Base-by-base conservation (phyloP, 2,888 invertebrate genomes). In the Chymomyza fuscimana region DNA sequence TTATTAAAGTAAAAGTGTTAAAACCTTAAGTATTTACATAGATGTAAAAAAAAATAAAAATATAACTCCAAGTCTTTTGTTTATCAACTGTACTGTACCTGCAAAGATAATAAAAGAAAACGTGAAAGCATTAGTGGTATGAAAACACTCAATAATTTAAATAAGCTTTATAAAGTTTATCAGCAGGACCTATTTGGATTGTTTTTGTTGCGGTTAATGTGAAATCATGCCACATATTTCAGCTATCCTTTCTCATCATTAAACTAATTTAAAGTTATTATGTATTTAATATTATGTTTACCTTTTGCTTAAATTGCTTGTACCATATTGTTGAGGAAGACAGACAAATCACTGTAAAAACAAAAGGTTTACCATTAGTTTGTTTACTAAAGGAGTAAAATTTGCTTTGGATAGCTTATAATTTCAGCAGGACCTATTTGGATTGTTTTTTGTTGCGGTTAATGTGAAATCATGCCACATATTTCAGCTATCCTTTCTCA, bases 161-260 rank as follows among this genome's bases (percentile, higher is more conserved):
- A 15, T 4, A 1, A 62, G 15, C 10, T 58, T 6, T 12, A 36
- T 54, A 46, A 12, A 12, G 6, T 56, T 69, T 56, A 32, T 84
- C 90, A 90, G 89, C 59, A 89, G 90, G 90, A 89, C 89, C 89
- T 86, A 88, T 88, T 82, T 83, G 83, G 87, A 82, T 82, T 87
- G 69, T 80, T 72, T 70, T 85, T 90, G 88, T 88, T 90, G 89
- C 90, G 89, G 83, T 78, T 77, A 73, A 74, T 83, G 86, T 86
- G 88, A 86, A 52, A 89, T 89, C 86, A 89, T 81, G 64, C 65
- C 84, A 89, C 88, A 84, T 76, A 63, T 10, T 61, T 85, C 84
- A 87, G 77, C 63, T 56, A 65, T 76, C 78, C 78, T 29, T 67
- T 69, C 61, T 60, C 77, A 77, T 72, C 74, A 77, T 52, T 61